Percentiles rank a stretch among this genome's conserved stretches.
phyloP scores from a whole-genome alignment of 2,113 vertebrate genomes.

The Cyphomyrus discorhynchus region DNA sequence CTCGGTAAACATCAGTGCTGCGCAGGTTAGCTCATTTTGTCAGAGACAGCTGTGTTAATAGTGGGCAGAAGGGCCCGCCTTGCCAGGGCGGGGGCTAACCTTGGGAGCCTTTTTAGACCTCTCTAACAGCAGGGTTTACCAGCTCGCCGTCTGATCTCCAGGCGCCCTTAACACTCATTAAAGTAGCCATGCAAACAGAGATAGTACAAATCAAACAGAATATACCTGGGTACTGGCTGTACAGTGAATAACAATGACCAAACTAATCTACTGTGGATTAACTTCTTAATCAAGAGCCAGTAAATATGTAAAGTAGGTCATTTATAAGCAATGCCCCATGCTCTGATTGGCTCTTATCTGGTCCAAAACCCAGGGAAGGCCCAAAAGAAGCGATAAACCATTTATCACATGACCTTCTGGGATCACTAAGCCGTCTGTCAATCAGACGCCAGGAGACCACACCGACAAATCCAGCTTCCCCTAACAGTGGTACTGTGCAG shows the following conservation, averaged over 20 bases:
- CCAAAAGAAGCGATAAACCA: conserved; percentile 27
- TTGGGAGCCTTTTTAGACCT: background rate
- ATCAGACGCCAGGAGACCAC: background rate
- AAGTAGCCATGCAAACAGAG: conserved; percentile 45
- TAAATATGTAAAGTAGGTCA: conserved; percentile 53
- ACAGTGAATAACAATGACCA: conserved; percentile 53
- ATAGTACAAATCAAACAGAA: conserved; percentile 54
- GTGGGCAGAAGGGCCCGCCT: background rate
- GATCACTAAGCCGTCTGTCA: conserved; percentile 10
- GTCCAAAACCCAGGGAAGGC: conserved; percentile 24
- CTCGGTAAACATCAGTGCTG: background rate
- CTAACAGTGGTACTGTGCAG: background rate
- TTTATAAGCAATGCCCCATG: conserved; percentile 46
- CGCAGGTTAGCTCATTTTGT: background rate
- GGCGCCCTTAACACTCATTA: conserved; percentile 33
- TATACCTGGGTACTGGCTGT: conserved; percentile 37
- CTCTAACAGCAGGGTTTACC: background rate
- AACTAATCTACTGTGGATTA: conserved; percentile 59
- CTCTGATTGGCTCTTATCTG: conserved; percentile 55
- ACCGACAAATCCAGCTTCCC: background rate
- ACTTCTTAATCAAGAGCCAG: conserved; percentile 56
- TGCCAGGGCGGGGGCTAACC: background rate
- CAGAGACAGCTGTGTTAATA: background rate
- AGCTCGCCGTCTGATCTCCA: background rate
- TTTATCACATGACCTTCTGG: conserved; percentile 19